Conservation (phyloP, 2,888 invertebrate genomes). For the Cryptosula pallasiana region DNA sequence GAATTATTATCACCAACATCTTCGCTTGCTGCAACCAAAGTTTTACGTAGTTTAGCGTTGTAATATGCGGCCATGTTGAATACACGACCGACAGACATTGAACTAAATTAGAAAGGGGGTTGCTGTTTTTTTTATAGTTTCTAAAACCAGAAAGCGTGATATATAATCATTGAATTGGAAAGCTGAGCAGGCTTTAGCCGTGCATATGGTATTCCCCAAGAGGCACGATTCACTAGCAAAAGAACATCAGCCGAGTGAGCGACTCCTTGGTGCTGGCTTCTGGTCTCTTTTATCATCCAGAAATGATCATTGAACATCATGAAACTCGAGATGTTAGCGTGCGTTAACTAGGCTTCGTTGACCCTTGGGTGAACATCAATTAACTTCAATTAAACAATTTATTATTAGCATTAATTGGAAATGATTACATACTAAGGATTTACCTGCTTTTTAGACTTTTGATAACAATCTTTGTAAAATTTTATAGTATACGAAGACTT, state of each 20-base stretch:
- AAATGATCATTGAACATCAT: background rate
- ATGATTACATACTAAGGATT: too few relatives aligned
- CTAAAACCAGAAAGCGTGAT: background rate
- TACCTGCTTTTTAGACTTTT: too few relatives aligned
- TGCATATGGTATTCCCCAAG: too few relatives aligned
- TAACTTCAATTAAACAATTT: background rate
- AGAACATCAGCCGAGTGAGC: too few relatives aligned
- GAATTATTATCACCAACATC: conserved; percentile 14
- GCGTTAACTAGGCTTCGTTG: background rate
- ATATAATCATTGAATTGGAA: conserved; percentile 1
- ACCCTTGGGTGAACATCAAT: background rate
- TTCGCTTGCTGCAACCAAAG: conserved; percentile 1
- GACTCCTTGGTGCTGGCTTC: too few relatives aligned
- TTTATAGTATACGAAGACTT: too few relatives aligned
- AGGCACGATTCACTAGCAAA: too few relatives aligned
- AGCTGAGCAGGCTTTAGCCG: background rate
- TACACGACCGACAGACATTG: background rate
- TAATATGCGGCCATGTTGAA: background rate
- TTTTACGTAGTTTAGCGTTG: background rate
- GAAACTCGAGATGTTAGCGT: background rate
- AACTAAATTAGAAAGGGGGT: background rate
- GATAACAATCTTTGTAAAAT: too few relatives aligned
- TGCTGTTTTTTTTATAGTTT: background rate
- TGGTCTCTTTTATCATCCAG: too few relatives aligned
- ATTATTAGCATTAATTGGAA: background rate